Conservation (phyloP, 2,797 vertebrate genomes). For the Momotus momota region DNA sequence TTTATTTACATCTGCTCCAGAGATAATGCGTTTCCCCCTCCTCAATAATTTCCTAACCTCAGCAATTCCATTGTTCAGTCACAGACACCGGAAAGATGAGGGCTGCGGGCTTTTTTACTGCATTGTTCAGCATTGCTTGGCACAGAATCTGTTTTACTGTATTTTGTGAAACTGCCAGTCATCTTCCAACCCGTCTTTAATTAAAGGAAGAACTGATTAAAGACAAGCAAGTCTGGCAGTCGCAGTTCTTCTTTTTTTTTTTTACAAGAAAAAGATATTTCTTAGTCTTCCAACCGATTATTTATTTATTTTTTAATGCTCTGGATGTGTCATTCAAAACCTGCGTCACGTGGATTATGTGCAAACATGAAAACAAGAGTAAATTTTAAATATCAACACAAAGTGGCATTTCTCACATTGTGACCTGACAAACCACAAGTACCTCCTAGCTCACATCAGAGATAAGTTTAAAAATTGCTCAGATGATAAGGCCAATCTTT, state of each 20-base stretch:
- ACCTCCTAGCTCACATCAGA: conserved; percentile 9
- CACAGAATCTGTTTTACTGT: neutral
- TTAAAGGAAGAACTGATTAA: conserved; percentile 5
- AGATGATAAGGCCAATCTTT: neutral
- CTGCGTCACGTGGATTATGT: neutral
- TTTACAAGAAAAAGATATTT: neutral
- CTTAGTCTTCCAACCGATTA: neutral
- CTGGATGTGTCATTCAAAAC: neutral
- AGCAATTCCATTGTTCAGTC: neutral
- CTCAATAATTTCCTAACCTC: neutral
- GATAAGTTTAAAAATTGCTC: conserved; percentile 18
- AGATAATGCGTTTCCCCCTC: neutral
- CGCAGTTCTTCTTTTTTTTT: neutral
- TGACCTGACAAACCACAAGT: conserved; percentile 30
- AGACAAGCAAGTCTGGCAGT: neutral
- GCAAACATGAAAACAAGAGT: neutral
- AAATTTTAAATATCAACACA: conserved; percentile 2
- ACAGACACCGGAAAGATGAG: neutral
- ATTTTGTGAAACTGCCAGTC: neutral
- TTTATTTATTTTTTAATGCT: neutral
- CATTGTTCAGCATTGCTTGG: neutral
- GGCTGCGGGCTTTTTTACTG: neutral
- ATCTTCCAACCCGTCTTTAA: neutral
- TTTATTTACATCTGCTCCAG: neutral
- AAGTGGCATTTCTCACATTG: conserved; percentile 12